These are phyloP conservation scores for Eretmocerus hayati DNA, from an alignment of 2,888 invertebrate species.

Conservation along the genomic window DNA sequence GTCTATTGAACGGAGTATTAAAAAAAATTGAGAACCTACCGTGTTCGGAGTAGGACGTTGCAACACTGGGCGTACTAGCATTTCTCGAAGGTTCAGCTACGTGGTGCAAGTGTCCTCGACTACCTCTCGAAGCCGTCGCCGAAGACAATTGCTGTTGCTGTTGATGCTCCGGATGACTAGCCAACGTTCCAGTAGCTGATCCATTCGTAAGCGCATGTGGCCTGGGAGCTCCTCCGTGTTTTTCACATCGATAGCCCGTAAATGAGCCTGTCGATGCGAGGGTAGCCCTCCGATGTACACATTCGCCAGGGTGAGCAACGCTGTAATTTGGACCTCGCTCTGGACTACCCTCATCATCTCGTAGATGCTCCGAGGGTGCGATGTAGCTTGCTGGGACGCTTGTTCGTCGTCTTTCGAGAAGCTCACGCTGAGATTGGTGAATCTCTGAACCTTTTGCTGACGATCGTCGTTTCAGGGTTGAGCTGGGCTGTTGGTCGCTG, in stretches of 20 bases:
- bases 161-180: constrained; percentile 31
- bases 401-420: constrained; percentile 40
- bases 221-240: constrained; percentile 34
- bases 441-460: constrained; percentile 40
- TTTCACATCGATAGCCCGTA: constrained; percentile 43
- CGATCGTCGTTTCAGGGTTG: constrained; percentile 33
- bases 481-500: too few relatives aligned
- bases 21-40: too few relatives aligned
- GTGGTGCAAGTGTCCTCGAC: constrained; percentile 32
- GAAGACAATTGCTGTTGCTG: constrained; percentile 22
- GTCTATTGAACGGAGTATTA: too few relatives aligned
- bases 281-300: constrained; percentile 34
- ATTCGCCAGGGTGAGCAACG: constrained; percentile 39
- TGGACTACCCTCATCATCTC: constrained; percentile 32
- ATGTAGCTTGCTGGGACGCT: constrained; percentile 42
- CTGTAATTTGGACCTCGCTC: constrained; percentile 33
- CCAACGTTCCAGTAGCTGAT: too few relatives aligned
- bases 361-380: constrained; percentile 40
- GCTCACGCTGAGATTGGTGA: constrained; percentile 41
- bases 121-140: constrained; percentile 27
- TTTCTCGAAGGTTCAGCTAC: constrained; percentile 38
- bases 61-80: constrained; percentile 42
- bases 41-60: constrained; percentile 40
- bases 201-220: constrained; percentile 38
- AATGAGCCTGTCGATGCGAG: constrained; percentile 19